Conservation (phyloP, 2,797 vertebrate genomes). For the Bufotes viridis region DNA sequence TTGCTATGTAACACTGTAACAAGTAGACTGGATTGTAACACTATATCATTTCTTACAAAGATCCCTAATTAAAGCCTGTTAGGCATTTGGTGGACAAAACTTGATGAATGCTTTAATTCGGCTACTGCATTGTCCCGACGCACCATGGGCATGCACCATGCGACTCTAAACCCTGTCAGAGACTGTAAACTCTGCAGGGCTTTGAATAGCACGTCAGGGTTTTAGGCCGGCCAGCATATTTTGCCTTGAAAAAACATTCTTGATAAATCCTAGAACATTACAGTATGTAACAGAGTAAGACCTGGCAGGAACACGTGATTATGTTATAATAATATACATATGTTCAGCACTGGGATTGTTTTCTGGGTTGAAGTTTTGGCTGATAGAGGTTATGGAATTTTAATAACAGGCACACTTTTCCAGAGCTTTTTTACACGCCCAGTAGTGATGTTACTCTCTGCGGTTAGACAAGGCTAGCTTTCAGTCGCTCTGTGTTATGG, state of each 20-base stretch:
- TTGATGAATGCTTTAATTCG: slow-evolving; percentile 30
- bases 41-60: slow-evolving; percentile 4
- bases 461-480: slow-evolving; percentile 1
- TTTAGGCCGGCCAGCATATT: slow-evolving; percentile 31
- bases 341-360: slow-evolving; percentile 37
- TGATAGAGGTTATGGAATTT: slow-evolving; percentile 45
- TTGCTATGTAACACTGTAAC: slow-evolving; percentile 3
- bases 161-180: slow-evolving; percentile 23
- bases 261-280: slow-evolving; percentile 38
- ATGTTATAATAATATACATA: slow-evolving; percentile 48
- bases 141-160: slow-evolving; percentile 17
- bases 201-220: slow-evolving; percentile 15
- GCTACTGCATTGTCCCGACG: slow-evolving; percentile 23
- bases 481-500: background rate
- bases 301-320: slow-evolving; percentile 21
- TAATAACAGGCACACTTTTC: slow-evolving; percentile 58
- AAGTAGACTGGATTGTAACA: slow-evolving; percentile 17
- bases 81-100: background rate
- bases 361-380: slow-evolving; percentile 55
- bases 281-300: slow-evolving; percentile 31
- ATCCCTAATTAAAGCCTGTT: slow-evolving; percentile 32
- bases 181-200: slow-evolving; percentile 19
- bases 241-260: slow-evolving; percentile 51
- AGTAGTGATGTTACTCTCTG: slow-evolving; percentile 44
- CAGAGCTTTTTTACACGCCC: slow-evolving; percentile 44